phyloP scores from a whole-genome alignment of 1,140 invertebrate genomes.

The Lepidurus arcticus region DNA sequence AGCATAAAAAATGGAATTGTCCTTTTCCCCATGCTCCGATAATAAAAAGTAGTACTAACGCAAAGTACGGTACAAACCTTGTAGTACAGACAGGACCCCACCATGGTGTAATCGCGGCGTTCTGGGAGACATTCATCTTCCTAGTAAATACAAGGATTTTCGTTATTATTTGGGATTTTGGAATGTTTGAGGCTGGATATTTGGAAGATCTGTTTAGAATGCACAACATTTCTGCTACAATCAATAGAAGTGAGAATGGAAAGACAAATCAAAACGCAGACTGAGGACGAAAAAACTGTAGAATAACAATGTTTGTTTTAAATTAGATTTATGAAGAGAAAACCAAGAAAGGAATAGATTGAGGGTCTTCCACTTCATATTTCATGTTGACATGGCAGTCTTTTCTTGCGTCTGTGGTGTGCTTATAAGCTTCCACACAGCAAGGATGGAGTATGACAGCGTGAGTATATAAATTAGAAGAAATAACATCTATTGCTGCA shows the following conservation, averaged over 20 bases:
- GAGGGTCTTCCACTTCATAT: no score
- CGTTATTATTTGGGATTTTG: no score
- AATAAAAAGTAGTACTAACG: neutral
- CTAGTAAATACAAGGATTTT: neutral
- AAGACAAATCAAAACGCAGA: no score
- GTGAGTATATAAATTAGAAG: neutral
- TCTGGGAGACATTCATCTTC: slow-evolving; percentile 3
- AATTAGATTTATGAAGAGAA: no score
- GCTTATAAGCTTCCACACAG: neutral
- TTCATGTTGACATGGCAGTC: neutral
- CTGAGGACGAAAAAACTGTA: no score
- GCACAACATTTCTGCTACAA: no score
- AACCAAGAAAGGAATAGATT: no score
- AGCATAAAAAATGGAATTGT: neutral
- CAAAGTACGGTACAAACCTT: neutral
- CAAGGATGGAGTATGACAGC: neutral
- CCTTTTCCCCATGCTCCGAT: neutral
- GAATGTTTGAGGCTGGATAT: no score
- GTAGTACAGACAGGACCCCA: neutral
- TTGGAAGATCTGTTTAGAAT: no score
- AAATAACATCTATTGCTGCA: neutral
- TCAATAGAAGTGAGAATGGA: no score
- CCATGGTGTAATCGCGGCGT: neutral
- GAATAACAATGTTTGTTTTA: no score
- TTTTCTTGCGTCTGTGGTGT: neutral